Conservation (phyloP, 2,113 vertebrate species). For the Mormyrus iriodes region DNA sequence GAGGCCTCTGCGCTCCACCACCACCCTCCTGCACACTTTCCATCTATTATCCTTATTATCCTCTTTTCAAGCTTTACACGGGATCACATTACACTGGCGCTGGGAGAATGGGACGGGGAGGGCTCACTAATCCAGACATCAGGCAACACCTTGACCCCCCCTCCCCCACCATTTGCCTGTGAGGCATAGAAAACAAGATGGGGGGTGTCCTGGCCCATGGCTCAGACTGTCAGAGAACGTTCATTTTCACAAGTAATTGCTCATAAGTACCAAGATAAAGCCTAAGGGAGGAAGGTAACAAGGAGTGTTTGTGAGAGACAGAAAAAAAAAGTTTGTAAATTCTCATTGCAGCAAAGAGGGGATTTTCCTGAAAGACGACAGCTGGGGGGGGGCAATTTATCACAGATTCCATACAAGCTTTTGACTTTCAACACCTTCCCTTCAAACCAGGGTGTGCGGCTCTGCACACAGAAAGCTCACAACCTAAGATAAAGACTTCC, state of each 20-base stretch:
- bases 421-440: not conserved
- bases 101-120: not conserved
- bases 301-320: not conserved
- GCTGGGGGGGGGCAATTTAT: constrained; percentile 6
- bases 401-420: constrained; percentile 17
- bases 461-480: not conserved
- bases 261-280: constrained; percentile 17
- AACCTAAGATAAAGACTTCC: not conserved
- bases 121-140: constrained; percentile 20
- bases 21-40: not conserved
- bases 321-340: constrained; percentile 4
- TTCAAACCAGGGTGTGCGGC: not conserved
- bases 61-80: constrained; percentile 12
- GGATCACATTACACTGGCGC: constrained; percentile 20
- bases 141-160: constrained; percentile 21
- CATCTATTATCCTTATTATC: not conserved
- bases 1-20: not conserved
- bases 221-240: constrained; percentile 16
- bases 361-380: constrained; percentile 23
- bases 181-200: constrained; percentile 13
- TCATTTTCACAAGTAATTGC: constrained; percentile 19
- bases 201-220: not conserved
- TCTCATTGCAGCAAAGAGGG: not conserved
- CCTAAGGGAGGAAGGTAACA: constrained; percentile 7
- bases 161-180: not conserved